A percentile compares a stretch with the other conserved stretches of the same genome.
Conservation (phyloP, 2,797 vertebrate genomes). For the Pristis pectinata region DNA sequence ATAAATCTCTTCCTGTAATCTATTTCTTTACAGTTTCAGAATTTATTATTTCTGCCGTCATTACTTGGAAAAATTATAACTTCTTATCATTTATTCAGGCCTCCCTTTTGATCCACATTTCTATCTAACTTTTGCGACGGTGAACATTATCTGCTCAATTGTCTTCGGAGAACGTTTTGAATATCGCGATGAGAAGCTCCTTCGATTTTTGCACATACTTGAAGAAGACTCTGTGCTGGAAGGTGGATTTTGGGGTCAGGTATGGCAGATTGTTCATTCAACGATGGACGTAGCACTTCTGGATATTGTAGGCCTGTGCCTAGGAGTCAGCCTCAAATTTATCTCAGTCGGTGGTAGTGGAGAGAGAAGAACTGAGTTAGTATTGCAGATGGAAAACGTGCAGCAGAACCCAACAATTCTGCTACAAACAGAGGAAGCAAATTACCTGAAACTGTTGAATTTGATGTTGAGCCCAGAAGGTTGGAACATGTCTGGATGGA, state of each 20-base stretch:
- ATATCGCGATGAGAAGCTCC: constrained; percentile 43
- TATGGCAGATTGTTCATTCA: no score
- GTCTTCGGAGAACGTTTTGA: constrained; percentile 48
- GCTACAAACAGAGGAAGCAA: no score
- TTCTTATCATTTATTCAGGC: constrained; percentile 39
- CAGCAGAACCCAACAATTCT: no score
- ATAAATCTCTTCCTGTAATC: no score
- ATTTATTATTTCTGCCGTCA: neutral
- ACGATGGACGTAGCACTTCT: no score
- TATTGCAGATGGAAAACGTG: no score
- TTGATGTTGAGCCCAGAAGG: no score
- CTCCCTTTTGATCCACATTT: constrained; percentile 43
- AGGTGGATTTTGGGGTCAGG: constrained; percentile 38
- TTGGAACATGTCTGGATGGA: no score
- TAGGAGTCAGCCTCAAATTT: constrained; percentile 44
- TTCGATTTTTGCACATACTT: constrained; percentile 38
- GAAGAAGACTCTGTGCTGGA: constrained; percentile 15
- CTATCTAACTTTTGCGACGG: constrained; percentile 45
- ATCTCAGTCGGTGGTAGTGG: neutral
- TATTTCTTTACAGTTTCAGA: neutral
- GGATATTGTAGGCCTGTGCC: neutral
- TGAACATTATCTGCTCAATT: constrained; percentile 54
- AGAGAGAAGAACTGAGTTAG: neutral
- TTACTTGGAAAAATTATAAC: neutral
- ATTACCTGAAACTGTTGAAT: no score